Evolutionary conservation across 1,140 invertebrate genomes (phyloP), one percentile per base, ranked within the genome.

Genomic region (Drosophila arizonae): DNA sequence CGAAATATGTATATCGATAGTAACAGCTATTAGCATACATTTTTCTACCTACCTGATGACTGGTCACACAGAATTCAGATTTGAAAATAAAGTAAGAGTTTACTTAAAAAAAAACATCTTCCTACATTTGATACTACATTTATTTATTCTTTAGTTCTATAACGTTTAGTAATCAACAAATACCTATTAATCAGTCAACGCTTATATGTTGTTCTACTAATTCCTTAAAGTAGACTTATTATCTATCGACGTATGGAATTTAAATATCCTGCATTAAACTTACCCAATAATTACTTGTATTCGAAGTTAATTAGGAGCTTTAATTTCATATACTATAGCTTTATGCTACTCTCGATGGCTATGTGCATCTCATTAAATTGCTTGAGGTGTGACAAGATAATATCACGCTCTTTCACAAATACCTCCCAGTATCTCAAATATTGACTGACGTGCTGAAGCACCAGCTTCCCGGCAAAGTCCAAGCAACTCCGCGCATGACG

Each of bases 291-390:
- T 51, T 62, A 76, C 46, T 45, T 54, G n/a, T 43, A 39, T 41
- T 15, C 17, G 0, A 17, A 17, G 17, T 17, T 17, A 45, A 8
- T 6, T 52, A 30, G 21, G 24, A 30, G 30, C 17, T 24, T 24
- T 24, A 26, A 13, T 46, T n/a, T 24, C 30, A 26, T 15, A 6
- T 54, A 76, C 70, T 79, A 88, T 77, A 85, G 73, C 24, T 73
- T 73, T 24, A 82, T 73, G 48, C 74, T 90, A 57, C 81, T 77
- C 58, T 90, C 85, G 28, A 90, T 89, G 48, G 70, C 63, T 45
- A 84, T 74, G 60, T 85, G 86, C 56, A 86, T 69, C 33, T 86
- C 79, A 61, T 89, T 86, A 24, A 90, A 86, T 36, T 86, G 68
- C 51, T 77, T 90, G 6, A 90, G 72, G 30, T 85, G 77, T 9